Evolutionary conservation across 2,113 vertebrate genomes (phyloP).

Genomic region (Pachypanchax playfairii): DNA sequence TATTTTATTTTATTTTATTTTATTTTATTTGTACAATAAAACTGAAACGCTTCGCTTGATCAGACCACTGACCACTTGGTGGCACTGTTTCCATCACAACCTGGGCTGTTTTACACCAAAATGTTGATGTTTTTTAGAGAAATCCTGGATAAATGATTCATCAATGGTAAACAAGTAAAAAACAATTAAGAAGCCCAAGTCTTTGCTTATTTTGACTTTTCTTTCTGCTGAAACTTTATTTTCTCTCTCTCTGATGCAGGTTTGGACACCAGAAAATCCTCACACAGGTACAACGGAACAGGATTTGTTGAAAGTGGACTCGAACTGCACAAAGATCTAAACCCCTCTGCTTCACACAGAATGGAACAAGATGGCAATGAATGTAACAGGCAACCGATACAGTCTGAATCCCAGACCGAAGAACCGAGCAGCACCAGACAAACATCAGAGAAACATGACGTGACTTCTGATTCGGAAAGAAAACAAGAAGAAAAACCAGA

Average conservation of each 20-base stretch:
- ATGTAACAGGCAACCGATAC: not conserved
- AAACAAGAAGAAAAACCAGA: constrained; percentile 17
- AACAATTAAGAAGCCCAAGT: no score
- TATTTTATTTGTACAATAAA: no score
- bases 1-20: no score
- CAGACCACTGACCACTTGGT: no score
- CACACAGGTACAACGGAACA: constrained; percentile 54
- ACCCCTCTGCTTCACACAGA: constrained; percentile 16
- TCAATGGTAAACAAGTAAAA: no score
- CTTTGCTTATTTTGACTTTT: no score
- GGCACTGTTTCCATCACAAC: not conserved
- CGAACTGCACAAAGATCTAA: constrained; percentile 32
- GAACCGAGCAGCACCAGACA: not conserved
- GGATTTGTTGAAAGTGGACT: constrained; percentile 16
- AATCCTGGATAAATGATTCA: no score
- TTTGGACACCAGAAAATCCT: constrained; percentile 15
- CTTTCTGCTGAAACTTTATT: not conserved
- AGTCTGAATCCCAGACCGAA: constrained; percentile 24
- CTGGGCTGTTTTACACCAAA: no score
- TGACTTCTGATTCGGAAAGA: constrained; percentile 12
- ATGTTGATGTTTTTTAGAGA: no score
- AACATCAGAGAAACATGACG: constrained; percentile 1
- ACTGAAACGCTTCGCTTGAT: no score
- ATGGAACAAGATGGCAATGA: constrained; percentile 11
- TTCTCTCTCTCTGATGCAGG: constrained; percentile 22